Evolutionary conservation across 2,888 invertebrate genomes (phyloP), one percentile per base, ranked within the genome.

Genomic region (Scelioninae gen. 1): DNA sequence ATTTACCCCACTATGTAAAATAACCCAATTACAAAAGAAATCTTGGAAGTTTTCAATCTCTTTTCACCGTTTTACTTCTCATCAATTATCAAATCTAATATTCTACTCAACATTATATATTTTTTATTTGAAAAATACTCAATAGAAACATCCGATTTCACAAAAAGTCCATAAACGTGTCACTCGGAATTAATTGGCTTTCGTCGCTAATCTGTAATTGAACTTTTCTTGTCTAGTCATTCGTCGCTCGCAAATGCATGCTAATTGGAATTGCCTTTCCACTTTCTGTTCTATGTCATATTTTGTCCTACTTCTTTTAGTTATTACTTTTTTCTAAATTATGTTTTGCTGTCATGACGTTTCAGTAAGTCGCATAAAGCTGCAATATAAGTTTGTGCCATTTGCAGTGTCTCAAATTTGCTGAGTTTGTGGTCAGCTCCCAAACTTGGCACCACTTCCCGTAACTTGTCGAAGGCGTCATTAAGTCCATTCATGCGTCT

Each of bases 361-460:
- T 94, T 93, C 63, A 95, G 93, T 47, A 96, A 93, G 89, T 96
- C 95, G 89, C 94, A 94, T 11, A 96, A 91, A 0, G 96, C 95
- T 6, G 94, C 92, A 71, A 96, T 96, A 88, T 96, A 96, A 6
- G 95, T 95, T 88, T 96, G 96, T 0, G 96, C 96, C 96, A 96
- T 96, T 93, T 96, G 96, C 32, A 96, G 92, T 0, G 96, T 96
- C 90, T 96, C 96, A 89, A 94, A 96, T 92, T 96, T 96, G 86
- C 96, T 96, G 43, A 96, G 92, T 90, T 96, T 95, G 88, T 95
- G 94, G 87, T 96, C 95, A 66, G 94, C 94, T 5, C 95, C 95
- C 65, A 96, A 92, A 3, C 95, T 94, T 0, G 96, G 96, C 23
- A 96, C 95, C 15, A 96, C 96, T 87, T 95, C 95, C 23, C 96